These are phyloP conservation scores for Creontiades dilutus DNA, from an alignment of 2,888 invertebrate species.

Conservation along the genomic window DNA sequence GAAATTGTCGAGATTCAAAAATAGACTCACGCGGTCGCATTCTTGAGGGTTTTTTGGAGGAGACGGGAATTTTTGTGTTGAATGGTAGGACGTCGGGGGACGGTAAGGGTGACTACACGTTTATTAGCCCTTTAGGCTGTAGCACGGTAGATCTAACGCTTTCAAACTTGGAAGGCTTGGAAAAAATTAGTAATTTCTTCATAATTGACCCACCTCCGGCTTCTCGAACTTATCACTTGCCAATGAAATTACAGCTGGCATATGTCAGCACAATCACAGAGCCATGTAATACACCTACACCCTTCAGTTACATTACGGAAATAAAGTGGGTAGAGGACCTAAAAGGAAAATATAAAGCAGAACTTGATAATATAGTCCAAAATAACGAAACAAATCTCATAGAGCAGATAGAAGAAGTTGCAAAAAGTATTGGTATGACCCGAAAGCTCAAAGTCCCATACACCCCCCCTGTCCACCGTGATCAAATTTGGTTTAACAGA, in stretches of 20 bases:
- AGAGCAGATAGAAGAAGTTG: background rate
- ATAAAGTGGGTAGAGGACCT: background rate
- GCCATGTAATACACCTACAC: background rate
- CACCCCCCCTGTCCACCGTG: background rate
- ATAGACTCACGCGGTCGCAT: too few relatives aligned
- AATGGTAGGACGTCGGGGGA: too few relatives aligned
- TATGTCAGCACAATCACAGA: background rate
- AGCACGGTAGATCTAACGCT: too few relatives aligned
- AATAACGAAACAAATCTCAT: background rate
- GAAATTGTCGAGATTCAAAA: too few relatives aligned
- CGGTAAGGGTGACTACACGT: too few relatives aligned
- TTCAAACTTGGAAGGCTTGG: too few relatives aligned
- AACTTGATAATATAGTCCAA: background rate
- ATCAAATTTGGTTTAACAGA: background rate
- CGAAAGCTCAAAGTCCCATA: background rate
- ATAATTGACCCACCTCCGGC: background rate
- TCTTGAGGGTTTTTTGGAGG: too few relatives aligned
- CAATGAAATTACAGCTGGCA: background rate
- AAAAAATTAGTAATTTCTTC: background rate
- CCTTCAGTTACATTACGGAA: background rate
- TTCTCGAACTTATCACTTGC: background rate
- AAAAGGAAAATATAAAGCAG: background rate
- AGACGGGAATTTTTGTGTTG: too few relatives aligned
- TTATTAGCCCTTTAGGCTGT: too few relatives aligned
- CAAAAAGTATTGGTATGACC: background rate